Evolutionary conservation across 2,888 invertebrate genomes (phyloP), one percentile per base, ranked within the genome.

Genomic region (Agonum fuliginosum): DNA sequence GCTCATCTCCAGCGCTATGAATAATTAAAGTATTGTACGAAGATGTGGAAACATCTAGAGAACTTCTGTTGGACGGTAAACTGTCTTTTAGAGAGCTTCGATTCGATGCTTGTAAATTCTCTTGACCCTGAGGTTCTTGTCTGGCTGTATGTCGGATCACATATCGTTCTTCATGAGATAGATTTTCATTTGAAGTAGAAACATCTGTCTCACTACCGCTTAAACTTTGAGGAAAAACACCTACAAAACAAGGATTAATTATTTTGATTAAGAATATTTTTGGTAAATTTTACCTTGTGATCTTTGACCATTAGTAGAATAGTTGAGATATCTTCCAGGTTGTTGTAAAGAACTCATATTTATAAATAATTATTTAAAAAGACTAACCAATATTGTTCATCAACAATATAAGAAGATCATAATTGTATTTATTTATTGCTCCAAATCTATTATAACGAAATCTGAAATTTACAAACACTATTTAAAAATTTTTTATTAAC

Each of bases 71-170:
- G 22, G 88, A 87, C 78, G 89, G 89, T 80, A 90, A 84, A 84
- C 88, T 89, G 80, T 90, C 89, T 81, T 92, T 91, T 34, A 92
- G 85, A 10, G 91, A 91, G 80, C 85, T 92, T 83, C 88, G 89
- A 86, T 88, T 92, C 82, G 88, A 91, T 83, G 84, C 88, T 80
- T 88, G 89, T 79, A 90, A 90, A 86, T 94, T 95, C 86, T 97
- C 97, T 86, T 97, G 96, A 0, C 97, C 97, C 86, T 97, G 97
- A 0, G 97, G 97, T 85, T 97, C 97, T 83, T 96, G 96, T 37
- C 97, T 89, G 3, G 94, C 93, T 0, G 93, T 94, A 83, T 94
- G 94, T 80, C 93, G 89, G 79, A 95, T 93, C 54, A 95, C 94
- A 88, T 94, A 94, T 81, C 94, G 90, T 85, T 95, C 95, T 86